These are phyloP conservation scores for Drosophila lacicola DNA, from an alignment of 2,888 invertebrate species.

Conservation along the genomic window DNA sequence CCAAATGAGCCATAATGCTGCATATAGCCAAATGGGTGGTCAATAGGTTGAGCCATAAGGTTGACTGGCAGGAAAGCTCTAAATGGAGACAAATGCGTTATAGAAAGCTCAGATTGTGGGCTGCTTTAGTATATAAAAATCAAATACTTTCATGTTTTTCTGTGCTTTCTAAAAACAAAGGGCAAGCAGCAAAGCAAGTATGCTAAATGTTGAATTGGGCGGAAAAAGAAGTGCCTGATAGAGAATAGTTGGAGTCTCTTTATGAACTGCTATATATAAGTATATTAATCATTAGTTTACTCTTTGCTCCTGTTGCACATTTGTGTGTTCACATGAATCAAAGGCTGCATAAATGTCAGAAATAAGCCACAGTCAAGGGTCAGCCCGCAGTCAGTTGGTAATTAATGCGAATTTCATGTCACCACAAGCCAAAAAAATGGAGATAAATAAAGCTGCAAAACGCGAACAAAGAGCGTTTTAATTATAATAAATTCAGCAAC, in stretches of 20 bases:
- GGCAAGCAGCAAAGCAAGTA: no score
- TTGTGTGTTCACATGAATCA: conserved; percentile 18
- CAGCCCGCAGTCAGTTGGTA: conserved; percentile 34
- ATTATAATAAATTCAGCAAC: conserved; percentile 62
- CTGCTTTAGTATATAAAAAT: no score
- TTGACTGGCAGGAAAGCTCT: no score
- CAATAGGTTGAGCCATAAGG: no score
- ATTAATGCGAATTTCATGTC: conserved; percentile 69
- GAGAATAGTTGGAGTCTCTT: no score
- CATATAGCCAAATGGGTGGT: background rate
- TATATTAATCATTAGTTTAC: no score
- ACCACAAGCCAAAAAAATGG: background rate
- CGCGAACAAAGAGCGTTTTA: conserved; percentile 28
- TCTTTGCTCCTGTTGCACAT: background rate
- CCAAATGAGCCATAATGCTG: background rate
- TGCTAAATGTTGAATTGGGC: no score
- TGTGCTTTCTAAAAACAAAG: no score
- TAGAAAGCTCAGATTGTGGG: background rate
- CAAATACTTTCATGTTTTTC: no score
- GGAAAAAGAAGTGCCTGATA: no score
- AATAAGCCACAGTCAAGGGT: conserved; percentile 27
- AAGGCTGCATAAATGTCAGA: conserved; percentile 36
- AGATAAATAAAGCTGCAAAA: background rate
- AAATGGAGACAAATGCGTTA: no score
- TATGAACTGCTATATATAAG: no score